Base-by-base conservation (phyloP, 2,797 vertebrate genomes). In the Bradypodion ventrale region DNA sequence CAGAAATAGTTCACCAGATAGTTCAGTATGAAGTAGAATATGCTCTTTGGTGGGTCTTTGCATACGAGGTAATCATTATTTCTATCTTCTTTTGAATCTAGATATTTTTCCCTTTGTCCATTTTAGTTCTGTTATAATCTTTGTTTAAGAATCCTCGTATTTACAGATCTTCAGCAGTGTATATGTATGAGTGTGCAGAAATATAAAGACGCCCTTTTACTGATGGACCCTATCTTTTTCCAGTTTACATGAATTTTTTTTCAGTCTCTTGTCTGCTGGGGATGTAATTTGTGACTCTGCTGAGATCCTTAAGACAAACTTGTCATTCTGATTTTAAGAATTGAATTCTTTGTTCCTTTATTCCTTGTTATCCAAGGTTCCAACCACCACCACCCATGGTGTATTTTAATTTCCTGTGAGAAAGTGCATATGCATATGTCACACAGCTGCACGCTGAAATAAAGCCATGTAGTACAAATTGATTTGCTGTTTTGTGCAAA, bases 261-360 rank as follows among this genome's bases (percentile, higher is more conserved):
- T n/a, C n/a, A n/a, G 4, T 32, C 66, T 85, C 65, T 15, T 75
- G 23, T 46, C n/a, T 35, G 37, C 42, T 63, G 25, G 2, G 37
- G n/a, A 80, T 68, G 66, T 4, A 8, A 82, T 83, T 78, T 84
- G 69, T 37, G 16, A 80, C 5, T 25, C 1, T 83, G 75, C 76
- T 29, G 35, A 87, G 86, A 63, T 16, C 80, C 86, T 80, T 89
- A 82, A 19, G n/a, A 60, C 2, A 27, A 21, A 12, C 1, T 78
- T 85, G 6, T 0, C 85, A 23, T 59, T 10, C 76, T 23, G 15
- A 23, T 85, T 85, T 27, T 73, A 42, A 76, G 68, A 8, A 83
- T 52, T n/a, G 9, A 32, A 27, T 46, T 6, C 1, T 32, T 63
- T 23, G 46, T 27, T 6, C 7, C 7, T 16, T 27, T 1, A 42